Evolutionary conservation across 92 coral and sea anemone genomes (phyloP).

Genomic region (Zoanthus gigantus): DNA sequence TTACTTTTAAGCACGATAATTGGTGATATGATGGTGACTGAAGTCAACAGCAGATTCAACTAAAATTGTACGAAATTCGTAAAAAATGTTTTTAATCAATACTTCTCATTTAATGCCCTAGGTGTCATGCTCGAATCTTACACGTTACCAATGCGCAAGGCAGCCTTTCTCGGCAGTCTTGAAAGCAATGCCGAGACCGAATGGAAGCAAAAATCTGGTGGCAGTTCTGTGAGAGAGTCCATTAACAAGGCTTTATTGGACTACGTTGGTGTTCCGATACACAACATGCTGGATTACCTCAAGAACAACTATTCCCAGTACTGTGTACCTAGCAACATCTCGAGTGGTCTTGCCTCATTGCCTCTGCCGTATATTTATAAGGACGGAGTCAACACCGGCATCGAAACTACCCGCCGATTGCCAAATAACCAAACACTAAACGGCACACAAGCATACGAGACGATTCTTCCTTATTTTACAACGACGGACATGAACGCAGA

Average conservation of each 20-base stretch:
- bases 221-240: conserved; percentile 61
- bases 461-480: conserved; percentile 89
- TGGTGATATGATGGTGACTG: no score
- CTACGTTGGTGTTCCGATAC: conserved; percentile 83
- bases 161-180: conserved; percentile 61
- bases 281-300: conserved; percentile 72
- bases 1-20: no score
- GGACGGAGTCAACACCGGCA: conserved; percentile 70
- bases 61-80: no score
- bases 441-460: conserved; percentile 87
- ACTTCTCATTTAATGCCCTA: background rate
- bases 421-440: conserved; percentile 78
- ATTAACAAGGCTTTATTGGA: conserved; percentile 75
- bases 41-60: no score
- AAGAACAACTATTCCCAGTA: conserved; percentile 76
- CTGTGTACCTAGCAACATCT: conserved; percentile 93
- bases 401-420: conserved; percentile 69
- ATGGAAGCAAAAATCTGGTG: conserved; percentile 67
- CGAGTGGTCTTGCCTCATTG: conserved; percentile 93
- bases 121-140: conserved; percentile 71
- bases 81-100: background rate
- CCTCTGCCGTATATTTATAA: conserved; percentile 82
- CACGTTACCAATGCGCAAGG: conserved; percentile 68
- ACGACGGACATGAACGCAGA: conserved; percentile 84
- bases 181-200: conserved; percentile 48